These are phyloP conservation scores for Castor canadensis DNA, from an alignment of 2,113 vertebrate species.

Conservation along the genomic window DNA sequence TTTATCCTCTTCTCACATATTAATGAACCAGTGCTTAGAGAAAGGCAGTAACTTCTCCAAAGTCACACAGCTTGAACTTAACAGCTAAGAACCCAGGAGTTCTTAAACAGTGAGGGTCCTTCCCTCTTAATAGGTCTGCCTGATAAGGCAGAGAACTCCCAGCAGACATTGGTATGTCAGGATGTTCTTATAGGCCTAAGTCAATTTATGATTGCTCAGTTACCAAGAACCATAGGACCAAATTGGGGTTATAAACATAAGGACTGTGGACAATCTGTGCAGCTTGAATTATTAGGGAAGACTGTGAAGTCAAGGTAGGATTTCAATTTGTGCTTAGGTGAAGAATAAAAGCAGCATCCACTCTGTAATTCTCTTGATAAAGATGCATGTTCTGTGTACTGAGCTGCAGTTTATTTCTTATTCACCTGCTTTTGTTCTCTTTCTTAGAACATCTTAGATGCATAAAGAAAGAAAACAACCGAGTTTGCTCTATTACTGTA, in stretches of 20 bases:
- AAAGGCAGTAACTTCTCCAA: conserved; percentile 39
- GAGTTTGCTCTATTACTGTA: conserved; percentile 56
- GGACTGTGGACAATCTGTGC: conserved; percentile 1
- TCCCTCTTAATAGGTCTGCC: background rate
- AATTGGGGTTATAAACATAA: conserved; percentile 56
- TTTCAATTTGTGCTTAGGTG: conserved; percentile 47
- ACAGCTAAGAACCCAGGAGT: background rate
- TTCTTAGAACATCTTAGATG: conserved; percentile 63
- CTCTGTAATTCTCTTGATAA: conserved; percentile 72
- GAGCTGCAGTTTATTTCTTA: conserved; percentile 67
- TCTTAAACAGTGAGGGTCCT: background rate
- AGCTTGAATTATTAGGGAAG: conserved; percentile 40
- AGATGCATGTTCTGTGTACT: conserved; percentile 70
- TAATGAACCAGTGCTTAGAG: background rate
- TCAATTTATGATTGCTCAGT: conserved; percentile 35
- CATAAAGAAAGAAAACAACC: conserved; percentile 77
- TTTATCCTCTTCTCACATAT: conserved; percentile 1
- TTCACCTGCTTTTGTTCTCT: conserved; percentile 67
- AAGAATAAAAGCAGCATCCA: conserved; percentile 53
- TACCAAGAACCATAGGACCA: conserved; percentile 43
- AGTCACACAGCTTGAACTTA: background rate
- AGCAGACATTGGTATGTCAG: background rate
- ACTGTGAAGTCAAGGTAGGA: conserved; percentile 52
- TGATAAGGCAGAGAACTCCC: background rate
- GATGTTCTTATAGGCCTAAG: background rate